Evolutionary conservation across 1,140 invertebrate species (phyloP).

Genomic region (Micrasema minimum): DNA sequence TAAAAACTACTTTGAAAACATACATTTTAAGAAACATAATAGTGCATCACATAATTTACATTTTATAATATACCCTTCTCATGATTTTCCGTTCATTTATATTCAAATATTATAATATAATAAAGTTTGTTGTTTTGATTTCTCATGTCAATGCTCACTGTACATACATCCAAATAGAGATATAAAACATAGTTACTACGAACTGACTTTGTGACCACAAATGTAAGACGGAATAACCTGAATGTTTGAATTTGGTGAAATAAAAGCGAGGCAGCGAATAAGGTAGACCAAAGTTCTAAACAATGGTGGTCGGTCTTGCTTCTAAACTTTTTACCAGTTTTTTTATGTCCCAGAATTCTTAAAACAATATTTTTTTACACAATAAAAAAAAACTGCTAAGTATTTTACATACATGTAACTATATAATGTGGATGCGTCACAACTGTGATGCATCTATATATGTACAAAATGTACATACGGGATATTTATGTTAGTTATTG

Average conservation of each 20-base stretch:
- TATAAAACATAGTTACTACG: not conserved
- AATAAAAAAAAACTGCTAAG: too few species aligned
- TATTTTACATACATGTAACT: too few species aligned
- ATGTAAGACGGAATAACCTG: slow-evolving; percentile 7
- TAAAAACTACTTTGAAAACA: too few species aligned
- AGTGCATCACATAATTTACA: not conserved
- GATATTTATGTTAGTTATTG: too few species aligned
- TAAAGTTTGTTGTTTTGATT: not conserved
- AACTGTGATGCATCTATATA: too few species aligned
- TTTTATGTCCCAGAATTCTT: not conserved
- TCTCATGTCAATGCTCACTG: not conserved
- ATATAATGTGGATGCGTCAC: too few species aligned
- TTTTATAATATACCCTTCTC: too few species aligned
- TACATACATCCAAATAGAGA: not conserved
- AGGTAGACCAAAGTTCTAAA: slow-evolving; percentile 17
- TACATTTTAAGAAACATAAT: too few species aligned
- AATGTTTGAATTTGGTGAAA: slow-evolving; percentile 30
- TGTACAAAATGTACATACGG: too few species aligned
- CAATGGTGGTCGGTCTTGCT: slow-evolving; percentile 30
- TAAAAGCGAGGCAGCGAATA: slow-evolving; percentile 25
- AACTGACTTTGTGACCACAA: not conserved
- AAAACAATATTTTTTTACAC: slow-evolving; percentile 13
- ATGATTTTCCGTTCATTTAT: too few species aligned
- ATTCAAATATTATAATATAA: not conserved
- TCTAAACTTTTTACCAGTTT: slow-evolving; percentile 8